These are phyloP conservation scores for Epinotia brunnichana DNA, from an alignment of 2,888 invertebrate genomes.

Conservation along the genomic window DNA sequence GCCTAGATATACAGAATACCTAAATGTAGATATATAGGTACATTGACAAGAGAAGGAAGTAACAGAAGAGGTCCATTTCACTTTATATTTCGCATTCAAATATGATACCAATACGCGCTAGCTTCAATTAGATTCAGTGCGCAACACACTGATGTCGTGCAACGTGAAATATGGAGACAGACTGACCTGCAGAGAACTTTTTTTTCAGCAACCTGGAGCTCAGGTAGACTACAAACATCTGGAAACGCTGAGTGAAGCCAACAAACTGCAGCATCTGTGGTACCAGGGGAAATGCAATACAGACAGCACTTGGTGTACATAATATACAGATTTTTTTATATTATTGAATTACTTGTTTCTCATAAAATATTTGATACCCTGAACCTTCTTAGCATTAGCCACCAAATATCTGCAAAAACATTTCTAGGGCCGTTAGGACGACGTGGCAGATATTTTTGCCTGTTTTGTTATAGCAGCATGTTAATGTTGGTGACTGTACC, in stretches of 20 bases:
- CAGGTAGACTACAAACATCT: conserved; percentile 61
- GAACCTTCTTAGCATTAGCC: too few species aligned
- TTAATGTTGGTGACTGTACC: too few species aligned
- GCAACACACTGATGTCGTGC: not conserved
- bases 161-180: not conserved
- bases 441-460: too few species aligned
- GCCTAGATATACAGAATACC: too few species aligned
- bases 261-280: conserved; percentile 92
- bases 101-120: not conserved
- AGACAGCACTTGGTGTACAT: conserved; percentile 90
- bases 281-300: conserved; percentile 93
- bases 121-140: not conserved
- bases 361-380: conserved; percentile 15
- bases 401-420: too few species aligned
- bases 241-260: conserved; percentile 85
- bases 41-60: not conserved
- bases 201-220: conserved; percentile 61
- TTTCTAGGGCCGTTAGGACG: too few species aligned
- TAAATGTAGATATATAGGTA: too few species aligned
- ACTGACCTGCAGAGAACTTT: not conserved
- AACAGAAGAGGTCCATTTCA: not conserved
- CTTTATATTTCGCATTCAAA: not conserved
- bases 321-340: conserved; percentile 32
- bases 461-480: too few species aligned
- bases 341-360: not conserved